Percentiles rank a stretch among this genome's conserved stretches.
phyloP scores from a whole-genome alignment of 2,113 vertebrate species.

The Azemiops feae region DNA sequence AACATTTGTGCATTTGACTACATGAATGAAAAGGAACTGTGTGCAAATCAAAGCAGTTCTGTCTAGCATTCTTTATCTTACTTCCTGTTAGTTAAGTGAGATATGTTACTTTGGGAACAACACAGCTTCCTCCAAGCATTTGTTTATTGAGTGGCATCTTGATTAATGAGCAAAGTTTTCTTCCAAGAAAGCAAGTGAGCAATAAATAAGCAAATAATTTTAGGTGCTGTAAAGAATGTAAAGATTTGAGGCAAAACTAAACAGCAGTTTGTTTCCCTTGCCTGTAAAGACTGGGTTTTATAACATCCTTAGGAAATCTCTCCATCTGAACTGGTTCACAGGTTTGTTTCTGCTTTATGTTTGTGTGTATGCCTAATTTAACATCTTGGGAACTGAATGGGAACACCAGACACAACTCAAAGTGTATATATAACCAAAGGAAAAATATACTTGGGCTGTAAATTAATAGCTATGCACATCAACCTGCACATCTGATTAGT shows the following conservation, averaged over 20 bases:
- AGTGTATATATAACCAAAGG: slow-evolving; percentile 10
- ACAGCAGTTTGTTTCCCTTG: slow-evolving; percentile 12
- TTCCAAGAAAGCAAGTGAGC: not conserved
- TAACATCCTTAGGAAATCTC: slow-evolving; percentile 14
- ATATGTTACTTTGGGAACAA: not conserved
- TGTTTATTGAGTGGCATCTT: not conserved
- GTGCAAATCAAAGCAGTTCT: not conserved
- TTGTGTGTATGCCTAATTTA: slow-evolving; percentile 13
- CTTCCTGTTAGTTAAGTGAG: not conserved
- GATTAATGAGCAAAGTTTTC: not conserved
- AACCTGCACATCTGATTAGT: not conserved
- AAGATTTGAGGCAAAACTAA: slow-evolving; percentile 34
- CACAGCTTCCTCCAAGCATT: not conserved
- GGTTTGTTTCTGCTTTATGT: not conserved
- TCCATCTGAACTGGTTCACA: slow-evolving; percentile 11
- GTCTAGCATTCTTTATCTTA: not conserved
- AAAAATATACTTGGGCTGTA: not conserved
- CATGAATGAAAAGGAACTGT: not conserved
- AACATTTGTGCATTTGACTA: not conserved
- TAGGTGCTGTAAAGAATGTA: not conserved
- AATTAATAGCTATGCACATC: not conserved
- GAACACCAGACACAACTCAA: not conserved
- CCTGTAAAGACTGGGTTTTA: not conserved
- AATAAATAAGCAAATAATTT: not conserved
- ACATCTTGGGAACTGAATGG: not conserved